Evolutionary conservation across 1,140 invertebrate species (phyloP), one percentile per base, ranked within the genome.

Genomic region (Samia ricini): DNA sequence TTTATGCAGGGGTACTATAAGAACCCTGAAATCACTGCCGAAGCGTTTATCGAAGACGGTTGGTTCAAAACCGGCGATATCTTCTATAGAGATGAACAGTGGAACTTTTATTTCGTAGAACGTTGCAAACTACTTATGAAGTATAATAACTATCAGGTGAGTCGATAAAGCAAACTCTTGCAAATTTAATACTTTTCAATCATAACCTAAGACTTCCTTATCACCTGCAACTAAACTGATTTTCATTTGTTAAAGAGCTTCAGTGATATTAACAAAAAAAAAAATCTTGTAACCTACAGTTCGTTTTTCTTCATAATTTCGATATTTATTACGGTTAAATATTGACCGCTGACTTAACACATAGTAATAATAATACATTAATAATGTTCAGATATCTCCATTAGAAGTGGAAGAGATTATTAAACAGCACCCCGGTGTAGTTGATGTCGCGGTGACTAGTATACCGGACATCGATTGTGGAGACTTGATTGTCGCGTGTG

Each of bases 371-470:
- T n/a, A n/a, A n/a, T n/a, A n/a, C 7, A n/a, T n/a, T n/a, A n/a
- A n/a, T n/a, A n/a, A n/a, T 36, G 66, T 60, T 26, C 62, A 85
- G 75, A 74, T 88, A 29, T 79, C 84, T 2, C 90, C 90, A 23
- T 71, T 79, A 0, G 80, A 81, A 66, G 92, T 96, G 21, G 95
- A 96, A 80, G 83, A 83, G 21, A 69, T 95, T 7, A 83, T 96
- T 8, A 69, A 92, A 3, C 82, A 83, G 20, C 94, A 95, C 81
- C 91, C 93, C 0, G 91, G 79, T 1, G 91, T 96, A 3, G 72
- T 83, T 19, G 94, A 95, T 63, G 93, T 86, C 3, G 94, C 93
- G 0, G 94, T 96, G 0, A 88, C 95, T 42, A 93, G 94, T 0
- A 85, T 95, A 24, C 92, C 92, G 0, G 83, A 94, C 66, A 66